Conservation (phyloP, 1,140 invertebrate genomes). For the Drosophila funebris region DNA sequence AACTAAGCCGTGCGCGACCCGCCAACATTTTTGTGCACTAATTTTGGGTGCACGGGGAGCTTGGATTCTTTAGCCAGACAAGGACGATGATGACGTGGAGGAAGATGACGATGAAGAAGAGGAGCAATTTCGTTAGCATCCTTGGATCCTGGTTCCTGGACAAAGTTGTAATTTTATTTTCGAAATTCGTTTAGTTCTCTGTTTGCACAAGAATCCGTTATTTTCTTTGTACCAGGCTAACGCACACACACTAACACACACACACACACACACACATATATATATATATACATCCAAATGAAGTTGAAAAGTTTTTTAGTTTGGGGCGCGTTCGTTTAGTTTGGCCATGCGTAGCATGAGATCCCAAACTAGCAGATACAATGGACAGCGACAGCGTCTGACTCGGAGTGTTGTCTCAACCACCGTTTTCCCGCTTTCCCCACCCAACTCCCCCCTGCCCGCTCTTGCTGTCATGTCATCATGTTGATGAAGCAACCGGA, state of each 20-base stretch:
- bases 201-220: constrained; percentile 78
- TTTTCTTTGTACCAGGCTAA: constrained; percentile 63
- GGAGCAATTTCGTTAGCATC: constrained; percentile 66
- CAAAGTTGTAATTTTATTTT: constrained; percentile 82
- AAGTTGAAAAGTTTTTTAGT: constrained; percentile 72
- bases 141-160: constrained; percentile 45
- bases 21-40: constrained; percentile 66
- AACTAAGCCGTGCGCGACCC: constrained; percentile 49
- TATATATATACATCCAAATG: constrained; percentile 45
- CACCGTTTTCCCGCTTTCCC: constrained; percentile 19
- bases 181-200: constrained; percentile 81
- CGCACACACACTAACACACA: background rate
- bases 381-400: constrained; percentile 8
- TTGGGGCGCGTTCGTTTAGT: constrained; percentile 63
- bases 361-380: constrained; percentile 22
- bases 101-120: background rate
- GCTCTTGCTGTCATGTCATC: constrained; percentile 69
- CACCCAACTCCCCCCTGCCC: background rate
- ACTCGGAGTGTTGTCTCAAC: constrained; percentile 54
- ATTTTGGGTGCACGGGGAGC: constrained; percentile 57
- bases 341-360: constrained; percentile 61
- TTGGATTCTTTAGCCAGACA: constrained; percentile 35
- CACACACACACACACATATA: background rate
- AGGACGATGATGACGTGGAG: background rate
- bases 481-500: constrained; percentile 82